Evolutionary conservation across 2,797 vertebrate genomes (phyloP).

Genomic region (Holocentrus rufus): DNA sequence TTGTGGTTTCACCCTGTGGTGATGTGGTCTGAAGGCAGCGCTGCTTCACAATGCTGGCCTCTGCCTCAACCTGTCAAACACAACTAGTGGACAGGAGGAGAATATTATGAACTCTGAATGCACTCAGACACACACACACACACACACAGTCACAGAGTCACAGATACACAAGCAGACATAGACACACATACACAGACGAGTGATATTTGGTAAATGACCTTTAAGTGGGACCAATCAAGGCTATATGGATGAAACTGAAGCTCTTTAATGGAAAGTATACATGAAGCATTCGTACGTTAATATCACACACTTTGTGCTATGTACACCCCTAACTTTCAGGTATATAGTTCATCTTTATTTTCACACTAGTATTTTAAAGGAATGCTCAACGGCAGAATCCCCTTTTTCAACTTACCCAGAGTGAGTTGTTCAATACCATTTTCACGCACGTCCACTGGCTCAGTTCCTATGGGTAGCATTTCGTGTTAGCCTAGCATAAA

Average conservation of each 20-base stretch:
- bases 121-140: neutral
- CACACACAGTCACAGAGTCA: neutral
- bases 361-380: too few species aligned
- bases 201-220: neutral
- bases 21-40: conserved; percentile 29
- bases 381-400: too few species aligned
- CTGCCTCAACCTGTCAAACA: conserved; percentile 31
- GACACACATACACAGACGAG: neutral
- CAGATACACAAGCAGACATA: neutral
- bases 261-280: neutral
- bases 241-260: neutral
- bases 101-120: conserved; percentile 27
- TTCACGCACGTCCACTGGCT: too few species aligned
- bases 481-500: too few species aligned
- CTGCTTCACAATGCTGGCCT: conserved; percentile 5
- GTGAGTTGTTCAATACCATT: too few species aligned
- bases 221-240: neutral
- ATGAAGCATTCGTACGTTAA: too few species aligned
- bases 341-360: too few species aligned
- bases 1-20: conserved; percentile 29
- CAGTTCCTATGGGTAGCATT: too few species aligned
- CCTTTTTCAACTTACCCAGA: too few species aligned
- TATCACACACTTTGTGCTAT: too few species aligned
- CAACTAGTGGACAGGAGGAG: conserved; percentile 6
- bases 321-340: too few species aligned